phyloP scores from a whole-genome alignment of 1,140 invertebrate species.

The Subanguina moxae region DNA sequence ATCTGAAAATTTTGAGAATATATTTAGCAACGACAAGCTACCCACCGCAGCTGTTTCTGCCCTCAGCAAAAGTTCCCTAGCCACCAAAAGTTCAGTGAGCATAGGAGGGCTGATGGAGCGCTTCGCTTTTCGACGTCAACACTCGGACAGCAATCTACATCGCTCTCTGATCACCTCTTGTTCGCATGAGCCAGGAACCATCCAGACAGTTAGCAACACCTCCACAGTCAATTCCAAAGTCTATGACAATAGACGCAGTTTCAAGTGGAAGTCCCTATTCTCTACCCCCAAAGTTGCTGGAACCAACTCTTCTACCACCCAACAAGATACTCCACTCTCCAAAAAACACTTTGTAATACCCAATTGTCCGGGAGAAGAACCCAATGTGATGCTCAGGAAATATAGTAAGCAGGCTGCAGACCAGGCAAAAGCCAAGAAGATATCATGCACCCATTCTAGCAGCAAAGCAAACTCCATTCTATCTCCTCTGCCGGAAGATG shows the following conservation, averaged over 20 bases:
- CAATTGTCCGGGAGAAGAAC: too few species aligned
- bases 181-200: not conserved
- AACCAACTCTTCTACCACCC: not conserved
- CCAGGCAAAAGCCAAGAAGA: too few species aligned
- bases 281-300: not conserved
- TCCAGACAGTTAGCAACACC: constrained; percentile 1
- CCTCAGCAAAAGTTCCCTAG: not conserved
- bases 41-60: not conserved
- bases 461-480: too few species aligned
- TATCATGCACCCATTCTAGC: too few species aligned
- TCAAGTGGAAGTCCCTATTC: constrained; percentile 1
- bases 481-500: too few species aligned
- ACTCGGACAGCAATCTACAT: not conserved
- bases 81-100: constrained; percentile 8
- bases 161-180: not conserved
- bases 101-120: not conserved
- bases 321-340: not conserved
- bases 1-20: too few species aligned
- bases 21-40: too few species aligned
- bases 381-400: too few species aligned
- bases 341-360: too few species aligned
- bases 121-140: not conserved
- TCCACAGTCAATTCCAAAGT: not conserved
- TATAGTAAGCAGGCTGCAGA: too few species aligned
- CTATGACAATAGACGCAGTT: not conserved